Conservation (phyloP, 2,888 invertebrate species). For the Synanthedon formicaeformis region DNA sequence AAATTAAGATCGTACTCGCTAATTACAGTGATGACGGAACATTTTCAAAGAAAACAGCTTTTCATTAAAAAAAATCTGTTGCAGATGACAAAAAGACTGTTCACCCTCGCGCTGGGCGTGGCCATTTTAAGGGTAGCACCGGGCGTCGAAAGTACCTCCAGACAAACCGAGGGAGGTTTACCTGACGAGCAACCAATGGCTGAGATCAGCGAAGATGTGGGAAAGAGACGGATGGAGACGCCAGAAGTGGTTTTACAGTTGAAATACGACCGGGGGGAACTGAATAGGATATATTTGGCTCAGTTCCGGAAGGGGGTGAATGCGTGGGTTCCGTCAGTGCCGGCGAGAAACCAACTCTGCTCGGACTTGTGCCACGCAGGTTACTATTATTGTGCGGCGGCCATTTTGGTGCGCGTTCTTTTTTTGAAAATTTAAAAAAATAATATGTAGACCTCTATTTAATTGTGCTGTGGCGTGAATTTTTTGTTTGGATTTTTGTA, state of each 20-base stretch:
- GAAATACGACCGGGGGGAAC: slow-evolving; percentile 55
- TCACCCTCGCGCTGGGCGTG: slow-evolving; percentile 45
- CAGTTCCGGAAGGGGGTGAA: slow-evolving; percentile 47
- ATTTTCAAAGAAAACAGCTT: slow-evolving; percentile 6
- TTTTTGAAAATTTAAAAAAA: slow-evolving; percentile 2
- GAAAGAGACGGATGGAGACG: slow-evolving; percentile 34
- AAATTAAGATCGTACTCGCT: too few relatives aligned
- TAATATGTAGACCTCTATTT: background rate
- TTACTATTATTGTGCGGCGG: slow-evolving; percentile 9
- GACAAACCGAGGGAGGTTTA: slow-evolving; percentile 31
- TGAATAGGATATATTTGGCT: slow-evolving; percentile 61
- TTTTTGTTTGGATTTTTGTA: background rate
- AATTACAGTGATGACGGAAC: slow-evolving; percentile 10
- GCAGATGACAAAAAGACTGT: slow-evolving; percentile 28
- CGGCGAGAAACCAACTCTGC: slow-evolving; percentile 40
- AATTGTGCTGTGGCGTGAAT: background rate
- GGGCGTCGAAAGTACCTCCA: slow-evolving; percentile 12
- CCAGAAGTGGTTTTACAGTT: slow-evolving; percentile 59
- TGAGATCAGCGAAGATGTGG: slow-evolving; percentile 12
- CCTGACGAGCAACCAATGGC: slow-evolving; percentile 29
- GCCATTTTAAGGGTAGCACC: slow-evolving; percentile 21
- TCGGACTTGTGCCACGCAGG: slow-evolving; percentile 65
- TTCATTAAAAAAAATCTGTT: slow-evolving; percentile 9
- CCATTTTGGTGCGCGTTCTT: slow-evolving; percentile 6
- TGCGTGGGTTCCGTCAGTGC: slow-evolving; percentile 39